Evolutionary conservation across 2,888 invertebrate species (phyloP).

Genomic region (Ceramica pisi): DNA sequence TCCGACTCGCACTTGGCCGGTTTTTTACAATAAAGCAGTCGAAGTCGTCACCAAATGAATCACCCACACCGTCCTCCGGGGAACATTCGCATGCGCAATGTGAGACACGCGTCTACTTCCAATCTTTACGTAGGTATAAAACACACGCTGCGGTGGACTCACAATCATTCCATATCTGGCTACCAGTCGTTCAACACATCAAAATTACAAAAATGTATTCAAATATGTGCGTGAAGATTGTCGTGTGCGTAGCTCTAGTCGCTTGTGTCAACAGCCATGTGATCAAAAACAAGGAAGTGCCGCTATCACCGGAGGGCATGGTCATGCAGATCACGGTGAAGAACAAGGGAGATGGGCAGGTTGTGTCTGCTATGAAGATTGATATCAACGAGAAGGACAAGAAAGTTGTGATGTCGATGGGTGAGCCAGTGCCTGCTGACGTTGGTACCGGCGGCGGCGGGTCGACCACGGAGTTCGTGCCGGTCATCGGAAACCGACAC

Average conservation of each 20-base stretch:
- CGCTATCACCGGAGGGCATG: conserved; percentile 49
- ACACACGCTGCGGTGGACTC: neutral
- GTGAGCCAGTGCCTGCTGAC: conserved; percentile 23
- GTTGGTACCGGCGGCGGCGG: too few relatives aligned
- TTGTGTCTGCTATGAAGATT: conserved; percentile 45
- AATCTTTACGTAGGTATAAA: conserved; percentile 40
- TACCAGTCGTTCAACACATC: conserved; percentile 54
- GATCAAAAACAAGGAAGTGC: conserved; percentile 46
- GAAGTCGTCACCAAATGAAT: conserved; percentile 47
- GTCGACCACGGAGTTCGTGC: conserved; percentile 30
- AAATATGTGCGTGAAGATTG: conserved; percentile 64
- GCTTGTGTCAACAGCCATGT: conserved; percentile 47
- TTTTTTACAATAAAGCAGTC: conserved; percentile 18
- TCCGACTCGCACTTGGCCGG: too few relatives aligned
- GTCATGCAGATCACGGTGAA: conserved; percentile 50
- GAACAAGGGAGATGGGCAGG: conserved; percentile 36
- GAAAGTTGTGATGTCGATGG: conserved; percentile 29
- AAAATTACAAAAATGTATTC: conserved; percentile 62
- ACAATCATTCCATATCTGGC: conserved; percentile 41
- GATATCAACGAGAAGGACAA: conserved; percentile 53
- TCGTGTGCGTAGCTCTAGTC: conserved; percentile 54
- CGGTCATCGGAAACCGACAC: conserved; percentile 60
- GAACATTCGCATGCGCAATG: conserved; percentile 42
- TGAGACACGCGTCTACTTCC: conserved; percentile 1
- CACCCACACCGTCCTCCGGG: conserved; percentile 28